These are phyloP conservation scores for Thereuonema tuberculata DNA, from an alignment of 1,140 invertebrate species.

Conservation along the genomic window DNA sequence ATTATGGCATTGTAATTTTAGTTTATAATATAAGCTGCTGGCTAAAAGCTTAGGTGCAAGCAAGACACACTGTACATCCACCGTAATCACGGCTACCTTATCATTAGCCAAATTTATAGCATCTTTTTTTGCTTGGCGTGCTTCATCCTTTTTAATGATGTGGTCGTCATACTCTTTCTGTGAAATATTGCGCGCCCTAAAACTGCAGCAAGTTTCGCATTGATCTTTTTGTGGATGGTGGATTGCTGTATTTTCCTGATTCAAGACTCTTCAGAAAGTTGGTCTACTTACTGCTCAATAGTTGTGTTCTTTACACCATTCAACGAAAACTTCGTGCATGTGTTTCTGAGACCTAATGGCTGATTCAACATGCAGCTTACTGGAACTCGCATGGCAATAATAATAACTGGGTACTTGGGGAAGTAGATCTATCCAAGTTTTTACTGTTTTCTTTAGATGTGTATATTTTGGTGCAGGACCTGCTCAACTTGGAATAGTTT, in stretches of 20 bases:
- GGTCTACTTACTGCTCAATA: not conserved
- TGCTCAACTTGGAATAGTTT: not conserved
- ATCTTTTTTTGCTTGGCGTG: not conserved
- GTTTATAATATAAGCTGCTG: slow-evolving; percentile 33
- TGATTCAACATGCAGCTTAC: not conserved
- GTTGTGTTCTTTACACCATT: not conserved
- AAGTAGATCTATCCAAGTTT: not conserved
- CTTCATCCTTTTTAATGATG: not conserved
- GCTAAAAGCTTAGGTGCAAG: slow-evolving; percentile 16
- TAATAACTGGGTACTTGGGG: not conserved
- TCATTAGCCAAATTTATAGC: not conserved
- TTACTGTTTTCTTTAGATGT: not conserved
- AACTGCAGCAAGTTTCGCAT: not conserved
- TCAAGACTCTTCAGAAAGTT: not conserved
- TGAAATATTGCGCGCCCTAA: not conserved
- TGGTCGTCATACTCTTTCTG: not conserved
- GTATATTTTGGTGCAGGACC: not conserved
- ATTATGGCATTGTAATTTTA: slow-evolving; percentile 32
- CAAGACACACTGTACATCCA: not conserved
- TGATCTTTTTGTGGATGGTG: not conserved
- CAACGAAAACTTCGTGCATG: not conserved
- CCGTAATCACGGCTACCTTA: not conserved
- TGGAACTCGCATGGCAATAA: not conserved
- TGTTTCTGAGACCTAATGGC: not conserved
- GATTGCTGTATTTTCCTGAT: not conserved